These are phyloP conservation scores for Steinernema carpocapsae DNA, from an alignment of 2,888 invertebrate genomes.

Conservation along the genomic window DNA sequence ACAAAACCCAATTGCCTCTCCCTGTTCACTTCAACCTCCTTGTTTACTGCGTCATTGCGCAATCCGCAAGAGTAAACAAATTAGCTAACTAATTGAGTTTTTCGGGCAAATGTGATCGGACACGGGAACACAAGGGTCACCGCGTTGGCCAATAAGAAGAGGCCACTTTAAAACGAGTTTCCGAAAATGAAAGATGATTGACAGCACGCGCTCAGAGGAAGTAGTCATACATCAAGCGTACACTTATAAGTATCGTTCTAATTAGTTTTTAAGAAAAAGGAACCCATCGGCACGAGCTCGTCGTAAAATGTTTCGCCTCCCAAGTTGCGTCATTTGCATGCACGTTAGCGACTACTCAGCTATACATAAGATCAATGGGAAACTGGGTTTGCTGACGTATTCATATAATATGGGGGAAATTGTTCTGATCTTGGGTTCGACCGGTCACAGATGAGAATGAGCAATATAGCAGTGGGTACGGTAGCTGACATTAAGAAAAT, in stretches of 20 bases:
- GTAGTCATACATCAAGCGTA: not conserved
- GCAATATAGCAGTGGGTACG: no score
- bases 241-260: not conserved
- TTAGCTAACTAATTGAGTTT: no score
- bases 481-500: no score
- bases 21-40: no score
- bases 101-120: not conserved
- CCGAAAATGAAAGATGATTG: not conserved
- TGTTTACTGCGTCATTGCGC: no score
- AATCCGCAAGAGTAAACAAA: no score
- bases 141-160: not conserved
- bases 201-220: not conserved
- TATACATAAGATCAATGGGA: not conserved
- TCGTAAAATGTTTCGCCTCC: conserved; percentile 24
- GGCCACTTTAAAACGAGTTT: not conserved
- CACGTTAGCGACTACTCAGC: conserved; percentile 3
- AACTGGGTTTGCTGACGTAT: not conserved
- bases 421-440: not conserved
- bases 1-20: no score
- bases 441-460: no score
- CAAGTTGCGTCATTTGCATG: conserved; percentile 3
- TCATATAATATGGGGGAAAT: not conserved
- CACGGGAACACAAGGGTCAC: not conserved
- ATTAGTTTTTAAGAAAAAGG: not conserved
- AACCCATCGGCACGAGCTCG: not conserved